A percentile compares a stretch with the other conserved stretches of the same genome.
Evolutionary conservation across 2,888 invertebrate genomes (phyloP).

Genomic region (Oxycera nigricornis): DNA sequence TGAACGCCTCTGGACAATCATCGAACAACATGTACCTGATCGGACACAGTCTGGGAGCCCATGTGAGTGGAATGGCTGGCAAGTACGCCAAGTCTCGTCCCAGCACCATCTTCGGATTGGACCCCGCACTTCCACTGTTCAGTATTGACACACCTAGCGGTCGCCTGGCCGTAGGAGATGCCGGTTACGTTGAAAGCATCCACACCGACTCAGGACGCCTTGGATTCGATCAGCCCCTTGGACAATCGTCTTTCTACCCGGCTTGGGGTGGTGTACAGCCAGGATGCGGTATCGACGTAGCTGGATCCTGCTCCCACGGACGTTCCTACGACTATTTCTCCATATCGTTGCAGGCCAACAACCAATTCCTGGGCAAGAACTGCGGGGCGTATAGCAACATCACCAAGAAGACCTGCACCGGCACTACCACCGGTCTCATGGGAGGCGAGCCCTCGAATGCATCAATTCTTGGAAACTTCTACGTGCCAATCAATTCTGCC

Average conservation of each 20-base stretch:
- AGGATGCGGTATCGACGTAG: conserved; percentile 53
- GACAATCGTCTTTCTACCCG: conserved; percentile 50
- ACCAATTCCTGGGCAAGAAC: conserved; percentile 54
- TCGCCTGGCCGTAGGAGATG: conserved; percentile 46
- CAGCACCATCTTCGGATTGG: conserved; percentile 40
- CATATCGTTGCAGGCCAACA: conserved; percentile 57
- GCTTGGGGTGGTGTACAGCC: conserved; percentile 51
- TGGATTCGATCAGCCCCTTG: conserved; percentile 49
- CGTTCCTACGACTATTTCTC: conserved; percentile 61
- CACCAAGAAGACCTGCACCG: conserved; percentile 47
- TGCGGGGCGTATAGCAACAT: conserved; percentile 53
- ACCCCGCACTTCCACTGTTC: conserved; percentile 36
- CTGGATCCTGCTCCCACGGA: conserved; percentile 61
- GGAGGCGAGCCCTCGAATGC: conserved; percentile 51
- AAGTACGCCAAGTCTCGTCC: background rate
- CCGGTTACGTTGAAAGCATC: conserved; percentile 50
- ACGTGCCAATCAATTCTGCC: background rate
- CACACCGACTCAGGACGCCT: conserved; percentile 50
- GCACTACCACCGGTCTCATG: conserved; percentile 52
- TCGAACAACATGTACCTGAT: conserved; percentile 43
- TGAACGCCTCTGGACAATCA: background rate
- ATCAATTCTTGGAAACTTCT: conserved; percentile 10
- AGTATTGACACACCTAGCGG: background rate
- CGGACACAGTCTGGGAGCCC: conserved; percentile 52
- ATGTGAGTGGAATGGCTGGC: conserved; percentile 49